Base-by-base conservation (phyloP, 2,797 vertebrate species). In the Chrosomus eos region DNA sequence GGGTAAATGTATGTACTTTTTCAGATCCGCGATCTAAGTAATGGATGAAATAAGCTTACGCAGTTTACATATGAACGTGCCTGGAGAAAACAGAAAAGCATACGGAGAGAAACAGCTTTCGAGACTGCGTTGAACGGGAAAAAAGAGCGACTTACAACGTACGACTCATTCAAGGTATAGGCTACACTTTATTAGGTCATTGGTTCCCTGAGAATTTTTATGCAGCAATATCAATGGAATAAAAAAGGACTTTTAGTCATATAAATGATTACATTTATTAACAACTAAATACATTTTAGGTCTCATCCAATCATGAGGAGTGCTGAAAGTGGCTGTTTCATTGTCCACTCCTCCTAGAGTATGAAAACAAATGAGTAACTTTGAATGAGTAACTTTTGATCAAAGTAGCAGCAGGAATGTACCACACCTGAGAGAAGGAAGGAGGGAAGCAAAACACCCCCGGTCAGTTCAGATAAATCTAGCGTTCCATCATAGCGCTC, bases 341-440 rank as follows among this genome's bases (percentile, higher is more conserved):
- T 28, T 73, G n/a, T 43, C 58, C 23, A 23, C 21, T 33, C 43
- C 71, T 51, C n/a, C n/a, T 64, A 14, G 2, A 70, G 31, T 77
- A 75, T 86, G 36, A 87, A 84, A 85, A 75, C 71, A 81, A 87
- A 88, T 88, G 45, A 88, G 83, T 87, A 84, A 85, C 77, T 76
- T 80, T 43, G n/a, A 87, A 88, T 88, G 45, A 88, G 83, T 87
- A 84, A 85, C 77, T 76, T 80, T 43, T 19, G 66, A 38, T 73
- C 73, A 81, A 87, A 76, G 71, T 73, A 79, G 28, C 43, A 62
- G 48, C 68, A 84, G 85, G 85, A 88, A 87, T 85, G 75, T 74
- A 89, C 82, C 86, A 82, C 74, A 85, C 77, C 43, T 81, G 77
- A 86, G 38, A 58, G 53, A 31, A n/a, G 13, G n/a, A 26, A 72